Evolutionary conservation across 2,797 vertebrate genomes (phyloP), one percentile per base, ranked within the genome.

Genomic region (Myotis findleyi): DNA sequence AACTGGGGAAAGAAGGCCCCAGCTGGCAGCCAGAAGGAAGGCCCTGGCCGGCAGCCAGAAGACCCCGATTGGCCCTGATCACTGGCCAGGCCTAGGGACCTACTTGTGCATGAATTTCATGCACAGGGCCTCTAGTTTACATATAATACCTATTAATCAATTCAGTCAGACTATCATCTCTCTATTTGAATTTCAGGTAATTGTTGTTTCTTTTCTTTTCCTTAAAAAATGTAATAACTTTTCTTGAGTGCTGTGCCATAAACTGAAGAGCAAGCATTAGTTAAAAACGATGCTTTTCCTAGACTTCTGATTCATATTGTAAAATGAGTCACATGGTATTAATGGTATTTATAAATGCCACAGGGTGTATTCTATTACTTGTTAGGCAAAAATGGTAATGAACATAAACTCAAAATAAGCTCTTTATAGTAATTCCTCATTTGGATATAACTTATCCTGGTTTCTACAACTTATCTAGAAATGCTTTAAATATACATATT

Each of bases 381-480:
- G 30, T 47, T 33, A 66, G 36, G 23, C 21, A 57, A 89, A 80
- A 87, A 55, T 41, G 44, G 25, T 6, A 87, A 68, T 30, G 16
- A 73, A 88, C 7, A 76, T 51, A 55, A 92, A 80, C 20, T 89
- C 44, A 79, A 82, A 89, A 49, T 38, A 89, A 87, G 13, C 6
- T 89, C 21, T 89, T 71, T 76, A 27, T 14, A 51, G 20, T 75
- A 85, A 77, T 16, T 82, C 12, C 8, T 93, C 27, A 38, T 41
- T 85, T 53, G 17, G 17, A 77, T 73, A 81, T 71, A 62, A 93
- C 71, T 38, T 44, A 59, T 2, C 59, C 75, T 68, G 47, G 7
- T 86, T 95, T 87, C 9, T 83, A 38, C 20, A 92, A 59, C 49
- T 79, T 94, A 76, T 11, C 13, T 38, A 62, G 69, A 95, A 93